Conservation (phyloP, 2,113 vertebrate species). For the Tragulus kanchil region DNA sequence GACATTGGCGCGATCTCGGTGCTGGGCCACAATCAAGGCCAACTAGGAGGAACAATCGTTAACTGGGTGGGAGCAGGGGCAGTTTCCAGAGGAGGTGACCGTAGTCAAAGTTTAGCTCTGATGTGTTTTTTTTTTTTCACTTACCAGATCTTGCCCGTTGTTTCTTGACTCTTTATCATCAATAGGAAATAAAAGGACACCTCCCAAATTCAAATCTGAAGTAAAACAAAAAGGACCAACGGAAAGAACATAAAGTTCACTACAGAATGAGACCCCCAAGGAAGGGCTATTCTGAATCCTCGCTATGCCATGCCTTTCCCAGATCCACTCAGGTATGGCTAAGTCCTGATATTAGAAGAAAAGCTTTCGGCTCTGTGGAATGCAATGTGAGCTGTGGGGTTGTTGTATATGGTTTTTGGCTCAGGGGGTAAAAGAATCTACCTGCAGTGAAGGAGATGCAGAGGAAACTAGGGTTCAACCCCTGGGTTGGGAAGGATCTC, state of each 20-base stretch:
- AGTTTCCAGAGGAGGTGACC: not conserved
- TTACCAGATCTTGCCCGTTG: conserved; percentile 92
- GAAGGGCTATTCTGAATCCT: not conserved
- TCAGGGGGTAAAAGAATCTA: not conserved
- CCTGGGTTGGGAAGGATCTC: not conserved
- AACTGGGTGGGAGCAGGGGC: not conserved
- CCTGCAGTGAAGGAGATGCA: not conserved
- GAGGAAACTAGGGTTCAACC: not conserved
- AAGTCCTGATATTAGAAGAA: not conserved
- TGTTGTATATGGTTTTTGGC: not conserved
- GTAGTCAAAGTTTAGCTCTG: not conserved
- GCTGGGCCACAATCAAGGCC: conserved; percentile 94
- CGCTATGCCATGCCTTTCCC: not conserved
- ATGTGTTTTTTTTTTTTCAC: conserved; percentile 68
- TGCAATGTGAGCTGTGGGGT: not conserved
- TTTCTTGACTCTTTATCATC: conserved; percentile 94
- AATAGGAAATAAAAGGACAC: conserved; percentile 93
- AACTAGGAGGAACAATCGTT: conserved; percentile 86
- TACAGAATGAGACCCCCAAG: not conserved
- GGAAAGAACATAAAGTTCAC: conserved; percentile 38
- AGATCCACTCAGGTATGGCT: not conserved
- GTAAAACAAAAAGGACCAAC: conserved; percentile 71
- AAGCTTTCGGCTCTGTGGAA: not conserved
- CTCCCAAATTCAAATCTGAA: conserved; percentile 93
- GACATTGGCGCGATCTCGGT: conserved; percentile 91